Conservation (phyloP, 2,888 invertebrate species). For the Microctonus brassicae region DNA sequence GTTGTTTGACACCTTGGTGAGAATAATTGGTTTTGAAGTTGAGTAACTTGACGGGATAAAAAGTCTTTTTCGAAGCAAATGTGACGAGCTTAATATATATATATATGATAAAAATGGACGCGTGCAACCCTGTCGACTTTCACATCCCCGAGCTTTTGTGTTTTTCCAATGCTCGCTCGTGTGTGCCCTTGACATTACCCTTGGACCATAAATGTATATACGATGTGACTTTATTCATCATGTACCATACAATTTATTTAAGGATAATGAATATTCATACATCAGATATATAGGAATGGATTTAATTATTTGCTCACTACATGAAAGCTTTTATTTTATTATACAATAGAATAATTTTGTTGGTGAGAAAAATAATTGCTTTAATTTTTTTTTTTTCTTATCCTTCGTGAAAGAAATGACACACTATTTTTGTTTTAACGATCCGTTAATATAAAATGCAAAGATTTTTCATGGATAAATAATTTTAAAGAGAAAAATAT, state of each 20-base stretch:
- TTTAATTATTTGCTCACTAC: background rate
- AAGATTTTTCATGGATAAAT: no score
- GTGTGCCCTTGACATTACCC: background rate
- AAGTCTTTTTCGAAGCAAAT: background rate
- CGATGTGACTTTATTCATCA: no score
- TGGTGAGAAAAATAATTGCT: no score
- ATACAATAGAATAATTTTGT: no score
- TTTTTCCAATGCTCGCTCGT: background rate
- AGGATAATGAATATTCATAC: background rate
- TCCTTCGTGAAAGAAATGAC: background rate
- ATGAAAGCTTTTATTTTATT: background rate
- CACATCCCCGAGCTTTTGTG: background rate
- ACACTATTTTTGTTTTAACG: background rate
- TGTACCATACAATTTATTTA: background rate
- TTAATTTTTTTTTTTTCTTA: background rate
- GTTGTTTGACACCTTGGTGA: no score
- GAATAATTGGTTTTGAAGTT: background rate
- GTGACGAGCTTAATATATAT: background rate
- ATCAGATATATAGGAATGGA: background rate
- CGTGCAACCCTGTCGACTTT: background rate
- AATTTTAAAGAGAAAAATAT: no score
- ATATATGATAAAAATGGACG: background rate
- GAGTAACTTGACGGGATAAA: background rate
- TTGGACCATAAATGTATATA: background rate
- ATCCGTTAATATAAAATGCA: no score